Evolutionary conservation across 2,113 vertebrate species (phyloP).

Genomic region (Neogobius melanostomus): DNA sequence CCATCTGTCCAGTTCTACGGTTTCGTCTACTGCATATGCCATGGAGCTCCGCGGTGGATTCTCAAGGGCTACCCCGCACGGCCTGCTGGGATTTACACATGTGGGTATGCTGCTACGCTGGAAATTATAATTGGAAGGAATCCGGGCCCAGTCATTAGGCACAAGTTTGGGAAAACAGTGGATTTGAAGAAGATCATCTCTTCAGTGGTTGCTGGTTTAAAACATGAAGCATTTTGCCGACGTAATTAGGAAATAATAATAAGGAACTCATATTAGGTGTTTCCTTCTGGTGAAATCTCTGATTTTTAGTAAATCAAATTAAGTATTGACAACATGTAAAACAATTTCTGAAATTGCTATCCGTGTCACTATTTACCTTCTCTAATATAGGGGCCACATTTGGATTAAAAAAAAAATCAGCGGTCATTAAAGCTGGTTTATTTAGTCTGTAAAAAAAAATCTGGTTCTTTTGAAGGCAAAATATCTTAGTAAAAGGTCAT

Average conservation of each 20-base stretch:
- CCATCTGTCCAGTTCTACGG: slow-evolving; percentile 50
- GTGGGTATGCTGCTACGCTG: not conserved
- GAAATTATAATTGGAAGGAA: not conserved
- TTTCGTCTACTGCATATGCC: slow-evolving; percentile 60
- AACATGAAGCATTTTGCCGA: not conserved
- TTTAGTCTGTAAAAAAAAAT: too few relatives aligned
- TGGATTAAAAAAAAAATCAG: not conserved
- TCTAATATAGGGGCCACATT: not conserved
- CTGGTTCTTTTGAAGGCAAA: too few relatives aligned
- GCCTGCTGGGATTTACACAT: slow-evolving; percentile 16
- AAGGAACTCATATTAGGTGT: not conserved
- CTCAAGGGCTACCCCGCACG: slow-evolving; percentile 59
- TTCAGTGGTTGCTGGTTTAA: too few relatives aligned
- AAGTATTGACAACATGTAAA: not conserved
- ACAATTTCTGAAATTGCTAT: not conserved
- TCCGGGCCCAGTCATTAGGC: not conserved
- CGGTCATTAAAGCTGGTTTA: not conserved
- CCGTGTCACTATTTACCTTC: not conserved
- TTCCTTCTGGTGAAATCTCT: not conserved
- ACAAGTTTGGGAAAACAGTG: not conserved
- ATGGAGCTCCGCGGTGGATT: slow-evolving; percentile 41
- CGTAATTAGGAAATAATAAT: not conserved
- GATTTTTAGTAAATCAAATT: not conserved
- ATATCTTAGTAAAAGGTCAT: too few relatives aligned
- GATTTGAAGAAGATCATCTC: not conserved